Conservation (phyloP, 1,140 invertebrate species). For the Andricus grossulariae region DNA sequence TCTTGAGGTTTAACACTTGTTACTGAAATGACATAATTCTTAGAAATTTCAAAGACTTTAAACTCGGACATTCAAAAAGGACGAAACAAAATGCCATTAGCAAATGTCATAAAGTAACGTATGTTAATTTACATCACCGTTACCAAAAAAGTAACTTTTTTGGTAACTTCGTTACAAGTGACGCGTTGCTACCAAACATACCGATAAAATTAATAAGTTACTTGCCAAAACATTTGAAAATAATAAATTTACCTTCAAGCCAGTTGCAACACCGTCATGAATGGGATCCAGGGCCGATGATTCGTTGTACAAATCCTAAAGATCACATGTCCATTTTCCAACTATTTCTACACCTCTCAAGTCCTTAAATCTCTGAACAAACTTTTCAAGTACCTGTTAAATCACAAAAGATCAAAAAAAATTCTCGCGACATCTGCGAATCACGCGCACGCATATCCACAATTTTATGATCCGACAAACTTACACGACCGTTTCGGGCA, state of each 20-base stretch:
- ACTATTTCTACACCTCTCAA: background rate
- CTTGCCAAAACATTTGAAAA: too few relatives aligned
- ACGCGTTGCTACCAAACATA: too few relatives aligned
- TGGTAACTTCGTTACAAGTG: too few relatives aligned
- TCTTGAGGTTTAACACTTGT: too few relatives aligned
- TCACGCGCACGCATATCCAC: constrained; percentile 34
- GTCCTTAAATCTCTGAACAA: background rate
- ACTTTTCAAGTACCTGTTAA: background rate
- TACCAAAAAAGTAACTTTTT: too few relatives aligned
- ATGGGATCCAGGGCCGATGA: constrained; percentile 23
- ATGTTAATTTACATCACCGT: too few relatives aligned
- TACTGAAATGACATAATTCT: too few relatives aligned
- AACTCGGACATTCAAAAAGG: too few relatives aligned
- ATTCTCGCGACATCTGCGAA: background rate
- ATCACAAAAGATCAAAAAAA: background rate
- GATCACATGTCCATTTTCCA: background rate
- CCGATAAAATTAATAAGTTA: too few relatives aligned
- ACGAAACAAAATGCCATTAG: too few relatives aligned
- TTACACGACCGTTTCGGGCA: constrained; percentile 40
- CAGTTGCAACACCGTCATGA: background rate
- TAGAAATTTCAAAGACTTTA: too few relatives aligned
- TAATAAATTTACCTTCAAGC: constrained; percentile 3
- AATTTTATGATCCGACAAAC: constrained; percentile 36
- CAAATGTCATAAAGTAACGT: too few relatives aligned
- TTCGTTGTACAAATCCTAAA: background rate